Percentiles rank a stretch among this genome's conserved stretches.
phyloP scores from a whole-genome alignment of 2,113 vertebrate genomes.

The Stegostoma tigrinum region DNA sequence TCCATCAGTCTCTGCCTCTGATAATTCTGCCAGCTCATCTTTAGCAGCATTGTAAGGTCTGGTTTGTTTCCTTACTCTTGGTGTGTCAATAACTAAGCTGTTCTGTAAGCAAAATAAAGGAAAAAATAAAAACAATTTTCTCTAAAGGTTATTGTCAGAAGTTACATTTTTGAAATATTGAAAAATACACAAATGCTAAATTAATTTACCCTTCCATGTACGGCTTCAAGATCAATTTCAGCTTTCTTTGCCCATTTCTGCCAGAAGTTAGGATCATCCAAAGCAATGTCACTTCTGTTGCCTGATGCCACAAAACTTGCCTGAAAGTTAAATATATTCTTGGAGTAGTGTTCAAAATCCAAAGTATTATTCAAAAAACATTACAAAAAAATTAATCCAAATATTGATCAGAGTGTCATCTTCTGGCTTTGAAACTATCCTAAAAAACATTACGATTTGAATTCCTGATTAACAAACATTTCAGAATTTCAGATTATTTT shows the following conservation, averaged over 20 bases:
- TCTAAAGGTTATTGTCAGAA: fast-evolving
- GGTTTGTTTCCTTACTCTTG: constrained; percentile 91
- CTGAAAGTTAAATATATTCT: constrained; percentile 55
- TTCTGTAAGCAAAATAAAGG: constrained; percentile 67
- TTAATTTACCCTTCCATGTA: constrained; percentile 86
- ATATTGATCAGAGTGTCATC: not conserved
- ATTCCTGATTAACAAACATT: not conserved
- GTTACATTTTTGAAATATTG: not conserved
- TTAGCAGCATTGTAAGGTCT: constrained; percentile 93
- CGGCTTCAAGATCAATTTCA: constrained; percentile 86
- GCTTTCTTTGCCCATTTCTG: constrained; percentile 99
- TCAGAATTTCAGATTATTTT: not conserved
- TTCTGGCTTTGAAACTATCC: not conserved
- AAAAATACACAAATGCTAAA: not conserved
- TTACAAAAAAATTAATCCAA: constrained; percentile 5
- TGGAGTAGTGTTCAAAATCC: not conserved
- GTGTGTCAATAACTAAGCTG: constrained; percentile 95
- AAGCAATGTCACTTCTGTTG: constrained; percentile 94
- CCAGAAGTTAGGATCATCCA: constrained; percentile 99
- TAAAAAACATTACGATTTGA: not conserved
- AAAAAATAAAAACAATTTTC: not conserved
- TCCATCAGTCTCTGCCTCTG: constrained; percentile 83
- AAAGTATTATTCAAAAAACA: not conserved
- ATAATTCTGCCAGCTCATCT: constrained; percentile 88
- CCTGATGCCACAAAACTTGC: constrained; percentile 97